Percentiles rank a stretch among this genome's conserved stretches.
phyloP scores from a whole-genome alignment of 2,888 invertebrate genomes.

The Branchipolynoe longqiensis region DNA sequence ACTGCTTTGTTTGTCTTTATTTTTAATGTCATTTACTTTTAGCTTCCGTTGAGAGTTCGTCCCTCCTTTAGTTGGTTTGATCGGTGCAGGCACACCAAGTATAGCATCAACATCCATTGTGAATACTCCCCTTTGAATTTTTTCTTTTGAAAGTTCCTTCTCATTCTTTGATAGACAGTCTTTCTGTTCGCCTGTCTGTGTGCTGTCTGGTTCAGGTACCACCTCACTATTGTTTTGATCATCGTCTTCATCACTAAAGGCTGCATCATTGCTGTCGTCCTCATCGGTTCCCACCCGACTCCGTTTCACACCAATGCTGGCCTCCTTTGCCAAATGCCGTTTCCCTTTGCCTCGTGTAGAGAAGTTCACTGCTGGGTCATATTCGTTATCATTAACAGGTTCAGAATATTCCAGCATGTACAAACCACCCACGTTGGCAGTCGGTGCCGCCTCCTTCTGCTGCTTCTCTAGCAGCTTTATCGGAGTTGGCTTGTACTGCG shows the following conservation, averaged over 20 bases:
- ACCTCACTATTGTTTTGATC: background rate
- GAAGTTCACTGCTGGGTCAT: constrained; percentile 63
- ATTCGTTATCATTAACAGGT: constrained; percentile 53
- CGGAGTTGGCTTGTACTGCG: constrained; percentile 67
- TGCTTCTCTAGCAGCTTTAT: constrained; percentile 63
- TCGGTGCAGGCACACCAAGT: constrained; percentile 2
- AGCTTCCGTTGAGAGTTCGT: too few species aligned
- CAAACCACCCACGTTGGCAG: background rate
- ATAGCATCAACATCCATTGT: constrained; percentile 37
- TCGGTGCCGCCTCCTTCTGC: background rate
- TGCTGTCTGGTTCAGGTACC: background rate
- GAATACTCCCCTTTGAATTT: background rate
- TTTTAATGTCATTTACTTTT: too few species aligned
- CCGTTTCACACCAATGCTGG: background rate
- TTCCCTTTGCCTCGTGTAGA: constrained; percentile 50
- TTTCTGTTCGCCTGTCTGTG: background rate
- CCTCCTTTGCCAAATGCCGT: background rate
- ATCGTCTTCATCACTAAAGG: constrained; percentile 62
- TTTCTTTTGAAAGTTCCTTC: background rate
- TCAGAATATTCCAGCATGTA: background rate
- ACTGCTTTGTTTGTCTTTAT: background rate
- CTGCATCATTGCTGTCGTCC: constrained; percentile 41
- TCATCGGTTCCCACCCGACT: background rate
- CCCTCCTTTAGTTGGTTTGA: too few species aligned
- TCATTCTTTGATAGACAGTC: background rate